Evolutionary conservation across 1,140 invertebrate genomes (phyloP), one percentile per base, ranked within the genome.

Genomic region (Aphidius ervi): DNA sequence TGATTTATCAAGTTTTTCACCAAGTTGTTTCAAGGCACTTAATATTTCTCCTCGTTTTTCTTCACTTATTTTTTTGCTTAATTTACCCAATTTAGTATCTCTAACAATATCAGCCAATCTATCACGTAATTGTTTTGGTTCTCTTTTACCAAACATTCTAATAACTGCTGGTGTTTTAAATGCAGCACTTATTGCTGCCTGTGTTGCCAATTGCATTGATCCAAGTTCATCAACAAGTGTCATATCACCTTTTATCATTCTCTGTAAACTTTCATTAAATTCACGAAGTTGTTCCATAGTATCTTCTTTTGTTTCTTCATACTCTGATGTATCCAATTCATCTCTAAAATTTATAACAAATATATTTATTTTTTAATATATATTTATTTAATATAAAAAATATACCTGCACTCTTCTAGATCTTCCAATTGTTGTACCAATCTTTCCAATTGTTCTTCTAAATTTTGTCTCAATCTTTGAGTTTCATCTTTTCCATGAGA

Each of bases 161-260:
- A 91, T 91, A 1, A 91, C 86, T 74, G 88, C 88, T 39, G 90
- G 89, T 5, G 89, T 92, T 76, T 89, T 83, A 69, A 92, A 92
- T 6, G 89, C 89, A 71, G 86, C 78, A 63, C 87, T 88, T 37
- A 92, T 90, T 55, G 89, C 88, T 68, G 88, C 87, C 78, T 87
- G 87, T 53, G 88, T 90, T 7, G 89, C 88, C 76, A 88, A 68
- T 71, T 88, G 87, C 77, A 89, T 85, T 7, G 83, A 81, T 68
- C 83, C 84, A 9, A 89, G 65, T 52, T 87, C 73, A 77, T 89
- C 87, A 9, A 91, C 80, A 47, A 92, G 69, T 46, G 88, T 88
- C 56, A 91, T 82, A 73, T 91, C 82, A 39, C 90, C 90, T 60
- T 83, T 82, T 61, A 80, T 81, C 68, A 92, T 82, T 74, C 87